Base-by-base conservation (phyloP, 2,888 invertebrate genomes). In the Odontothrips loti region DNA sequence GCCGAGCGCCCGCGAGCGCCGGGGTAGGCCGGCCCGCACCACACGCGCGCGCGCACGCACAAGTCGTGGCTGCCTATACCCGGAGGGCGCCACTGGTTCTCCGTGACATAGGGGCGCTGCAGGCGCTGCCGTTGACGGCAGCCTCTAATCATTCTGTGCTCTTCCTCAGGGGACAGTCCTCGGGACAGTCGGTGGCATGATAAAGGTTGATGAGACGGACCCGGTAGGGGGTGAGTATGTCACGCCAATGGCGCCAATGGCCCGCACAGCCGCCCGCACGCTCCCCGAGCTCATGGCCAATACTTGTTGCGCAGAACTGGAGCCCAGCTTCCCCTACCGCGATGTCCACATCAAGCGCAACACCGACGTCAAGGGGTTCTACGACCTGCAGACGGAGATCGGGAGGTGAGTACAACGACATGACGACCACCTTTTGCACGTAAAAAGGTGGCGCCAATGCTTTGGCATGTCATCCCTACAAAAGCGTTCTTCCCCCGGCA, bases 161-260 rank as follows among this genome's bases (percentile, higher is more conserved):
- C n/a, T 58, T 15, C 15, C 12, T 11, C 58, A 20, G 20, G 58
- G 9, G 17, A 15, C 1, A 51, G 17, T 1, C 12, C 12, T n/a
- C 6, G 34, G 34, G 34, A 43, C 79, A 88, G 83, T 85, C 87
- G 81, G 79, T 86, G 89, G 89, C 85, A 95, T 96, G 95, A 95
- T 96, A 88, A 94, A 93, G 88, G 96, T 96, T 82, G 96, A 96
- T 88, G 96, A 96, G 88, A 92, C 93, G 85, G 96, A 96, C 88
- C 96, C 96, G 84, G 92, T 95, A 85, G 95, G 95, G 89, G 95
- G 96, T 96, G 90, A 93, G 93, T 81, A 80, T 81, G 29, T 79
- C 81, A 81, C n/a, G n/a, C n/a, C n/a, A n/a, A n/a, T n/a, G n/a
- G n/a, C n/a, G n/a, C n/a, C n/a, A n/a, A n/a, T n/a, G n/a, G n/a